Conservation (phyloP, 1,140 invertebrate species). For the Drosophila nannoptera region DNA sequence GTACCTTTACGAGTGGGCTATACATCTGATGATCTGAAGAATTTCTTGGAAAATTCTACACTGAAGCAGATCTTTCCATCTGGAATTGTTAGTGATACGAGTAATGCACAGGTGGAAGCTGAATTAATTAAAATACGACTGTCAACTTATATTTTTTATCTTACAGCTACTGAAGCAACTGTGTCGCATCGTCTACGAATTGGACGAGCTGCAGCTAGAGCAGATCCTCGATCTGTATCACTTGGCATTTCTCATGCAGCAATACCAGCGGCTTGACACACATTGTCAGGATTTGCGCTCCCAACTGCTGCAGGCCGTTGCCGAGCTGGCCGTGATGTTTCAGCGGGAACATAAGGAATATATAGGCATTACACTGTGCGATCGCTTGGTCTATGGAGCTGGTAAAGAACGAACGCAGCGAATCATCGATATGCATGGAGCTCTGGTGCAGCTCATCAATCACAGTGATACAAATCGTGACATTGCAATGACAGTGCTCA, state of each 20-base stretch:
- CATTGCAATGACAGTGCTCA: constrained; percentile 17
- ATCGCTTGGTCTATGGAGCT: constrained; percentile 10
- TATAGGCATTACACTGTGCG: constrained; percentile 17
- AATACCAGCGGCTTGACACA: constrained; percentile 1
- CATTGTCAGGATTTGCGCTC: constrained; percentile 1
- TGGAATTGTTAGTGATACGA: neutral
- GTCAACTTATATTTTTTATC: neutral
- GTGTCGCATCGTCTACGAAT: neutral
- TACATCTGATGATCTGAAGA: constrained; percentile 3
- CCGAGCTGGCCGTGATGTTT: neutral
- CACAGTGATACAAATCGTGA: neutral
- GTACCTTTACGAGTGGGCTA: neutral
- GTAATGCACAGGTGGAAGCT: neutral
- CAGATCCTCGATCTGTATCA: constrained; percentile 27
- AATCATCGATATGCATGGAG: constrained; percentile 12
- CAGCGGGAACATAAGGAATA: neutral
- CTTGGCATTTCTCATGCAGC: constrained; percentile 20
- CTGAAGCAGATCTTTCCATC: neutral
- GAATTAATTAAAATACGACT: neutral
- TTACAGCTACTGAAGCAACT: constrained; percentile 7
- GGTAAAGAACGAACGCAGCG: constrained; percentile 11
- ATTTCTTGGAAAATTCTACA: neutral
- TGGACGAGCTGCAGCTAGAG: constrained; percentile 5
- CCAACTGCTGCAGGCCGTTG: constrained; percentile 15
- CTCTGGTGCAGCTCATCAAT: constrained; percentile 5